phyloP scores from a whole-genome alignment of 1,140 invertebrate genomes.

The Lucilia cuprina region DNA sequence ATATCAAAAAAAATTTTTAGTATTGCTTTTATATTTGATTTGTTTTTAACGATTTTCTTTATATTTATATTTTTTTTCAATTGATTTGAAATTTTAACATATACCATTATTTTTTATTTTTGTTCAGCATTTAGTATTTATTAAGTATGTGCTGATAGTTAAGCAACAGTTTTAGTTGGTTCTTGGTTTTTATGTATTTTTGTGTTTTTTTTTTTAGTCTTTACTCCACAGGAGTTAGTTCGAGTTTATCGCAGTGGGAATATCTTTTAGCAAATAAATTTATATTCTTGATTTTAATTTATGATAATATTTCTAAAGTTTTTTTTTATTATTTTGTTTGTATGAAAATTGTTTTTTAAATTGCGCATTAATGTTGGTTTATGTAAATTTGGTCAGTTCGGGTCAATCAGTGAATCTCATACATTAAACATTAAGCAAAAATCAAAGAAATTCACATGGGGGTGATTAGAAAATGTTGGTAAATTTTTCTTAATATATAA shows the following conservation, averaged over 20 bases:
- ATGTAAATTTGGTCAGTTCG: background rate
- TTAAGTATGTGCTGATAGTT: slow-evolving; percentile 5
- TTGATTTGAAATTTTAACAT: background rate
- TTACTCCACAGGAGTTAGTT: background rate
- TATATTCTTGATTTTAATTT: slow-evolving; percentile 15
- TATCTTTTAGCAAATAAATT: background rate
- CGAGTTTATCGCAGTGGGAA: slow-evolving; percentile 1
- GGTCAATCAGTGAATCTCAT: background rate
- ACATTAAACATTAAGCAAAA: background rate
- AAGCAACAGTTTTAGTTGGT: background rate
- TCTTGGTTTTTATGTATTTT: background rate
- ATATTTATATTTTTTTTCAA: background rate
- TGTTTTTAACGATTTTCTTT: background rate
- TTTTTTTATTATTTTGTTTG: background rate
- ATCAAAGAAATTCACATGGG: background rate
- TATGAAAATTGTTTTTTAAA: background rate
- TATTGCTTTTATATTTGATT: background rate
- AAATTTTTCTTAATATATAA: no score
- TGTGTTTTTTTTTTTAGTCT: background rate
- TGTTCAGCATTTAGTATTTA: background rate
- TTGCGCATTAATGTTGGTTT: background rate
- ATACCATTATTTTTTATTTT: background rate
- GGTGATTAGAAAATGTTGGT: background rate
- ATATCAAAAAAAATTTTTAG: background rate
- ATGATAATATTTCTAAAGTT: background rate